These are phyloP conservation scores for Leptinotarsa rubiginosa DNA, from an alignment of 2,888 invertebrate genomes.

Conservation along the genomic window DNA sequence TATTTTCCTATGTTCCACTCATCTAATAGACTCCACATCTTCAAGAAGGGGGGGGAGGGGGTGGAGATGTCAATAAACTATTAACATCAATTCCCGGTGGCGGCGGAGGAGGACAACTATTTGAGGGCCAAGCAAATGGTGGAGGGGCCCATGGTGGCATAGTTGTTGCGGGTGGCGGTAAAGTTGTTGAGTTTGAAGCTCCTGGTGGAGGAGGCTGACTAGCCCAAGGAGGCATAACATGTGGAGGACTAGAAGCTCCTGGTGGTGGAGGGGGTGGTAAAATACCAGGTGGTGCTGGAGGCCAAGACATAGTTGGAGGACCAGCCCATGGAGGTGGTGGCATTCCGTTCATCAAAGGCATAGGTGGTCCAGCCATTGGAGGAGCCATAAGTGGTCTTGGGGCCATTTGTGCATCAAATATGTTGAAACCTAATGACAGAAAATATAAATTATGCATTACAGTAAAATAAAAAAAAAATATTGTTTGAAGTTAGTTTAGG, in stretches of 20 bases:
- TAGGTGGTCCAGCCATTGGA: constrained; percentile 63
- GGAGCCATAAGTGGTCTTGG: constrained; percentile 77
- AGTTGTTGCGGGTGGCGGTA: constrained; percentile 37
- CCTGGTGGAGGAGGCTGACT: constrained; percentile 64
- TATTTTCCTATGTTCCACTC: too few species aligned
- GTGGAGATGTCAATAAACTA: constrained; percentile 74
- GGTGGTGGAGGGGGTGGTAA: constrained; percentile 69
- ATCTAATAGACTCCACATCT: background rate
- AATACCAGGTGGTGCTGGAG: constrained; percentile 65
- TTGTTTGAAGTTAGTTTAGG: too few species aligned
- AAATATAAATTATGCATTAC: background rate
- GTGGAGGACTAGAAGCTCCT: constrained; percentile 67
- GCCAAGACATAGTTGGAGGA: constrained; percentile 65
- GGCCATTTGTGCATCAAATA: constrained; percentile 68
- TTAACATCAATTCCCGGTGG: constrained; percentile 70
- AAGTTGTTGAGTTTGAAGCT: constrained; percentile 35
- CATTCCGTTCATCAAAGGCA: constrained; percentile 48
- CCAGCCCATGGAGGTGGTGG: constrained; percentile 66
- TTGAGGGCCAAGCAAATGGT: constrained; percentile 67
- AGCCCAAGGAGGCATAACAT: constrained; percentile 67
- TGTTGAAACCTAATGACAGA: constrained; percentile 54
- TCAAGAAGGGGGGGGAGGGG: constrained; percentile 72
- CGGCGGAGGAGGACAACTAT: constrained; percentile 64
- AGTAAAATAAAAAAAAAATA: too few species aligned
- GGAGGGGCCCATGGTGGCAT: constrained; percentile 53